A percentile compares a stretch with the other conserved stretches of the same genome.
phyloP scores from a whole-genome alignment of 2,888 invertebrate genomes.

The Tridacna crocea region DNA sequence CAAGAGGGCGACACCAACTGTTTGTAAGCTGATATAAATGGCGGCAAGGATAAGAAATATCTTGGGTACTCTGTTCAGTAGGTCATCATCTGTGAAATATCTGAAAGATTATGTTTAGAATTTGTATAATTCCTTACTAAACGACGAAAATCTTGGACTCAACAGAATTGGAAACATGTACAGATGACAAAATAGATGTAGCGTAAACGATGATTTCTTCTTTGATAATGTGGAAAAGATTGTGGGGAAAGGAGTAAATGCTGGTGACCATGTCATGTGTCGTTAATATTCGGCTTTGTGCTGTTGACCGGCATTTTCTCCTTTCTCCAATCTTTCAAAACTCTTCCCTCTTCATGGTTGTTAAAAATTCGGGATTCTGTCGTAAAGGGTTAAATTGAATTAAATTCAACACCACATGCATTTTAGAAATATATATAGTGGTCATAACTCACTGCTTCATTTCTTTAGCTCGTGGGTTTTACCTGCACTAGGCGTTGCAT shows the following conservation, averaged over 20 bases:
- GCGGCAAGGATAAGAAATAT: constrained; percentile 9
- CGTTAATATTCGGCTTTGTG: neutral
- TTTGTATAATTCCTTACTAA: neutral
- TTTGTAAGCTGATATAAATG: neutral
- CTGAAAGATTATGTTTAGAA: constrained; percentile 6
- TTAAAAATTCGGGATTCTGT: too few relatives aligned
- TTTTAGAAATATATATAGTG: too few relatives aligned
- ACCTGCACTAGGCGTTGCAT: too few relatives aligned
- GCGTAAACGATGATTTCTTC: neutral
- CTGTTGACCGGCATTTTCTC: neutral
- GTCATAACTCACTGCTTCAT: too few relatives aligned
- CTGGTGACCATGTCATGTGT: neutral
- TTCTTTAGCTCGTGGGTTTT: too few relatives aligned
- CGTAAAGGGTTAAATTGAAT: too few relatives aligned
- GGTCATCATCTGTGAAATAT: constrained; percentile 8
- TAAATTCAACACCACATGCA: too few relatives aligned
- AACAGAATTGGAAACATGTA: neutral
- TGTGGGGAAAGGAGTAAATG: neutral
- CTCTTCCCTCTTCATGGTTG: too few relatives aligned
- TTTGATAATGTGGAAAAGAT: neutral
- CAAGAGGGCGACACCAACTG: neutral
- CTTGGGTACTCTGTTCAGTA: neutral
- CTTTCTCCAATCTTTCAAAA: too few relatives aligned
- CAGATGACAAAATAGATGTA: neutral
- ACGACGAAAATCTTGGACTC: neutral